phyloP scores from a whole-genome alignment of 2,888 invertebrate genomes.

The Strigamia transsilvanica region DNA sequence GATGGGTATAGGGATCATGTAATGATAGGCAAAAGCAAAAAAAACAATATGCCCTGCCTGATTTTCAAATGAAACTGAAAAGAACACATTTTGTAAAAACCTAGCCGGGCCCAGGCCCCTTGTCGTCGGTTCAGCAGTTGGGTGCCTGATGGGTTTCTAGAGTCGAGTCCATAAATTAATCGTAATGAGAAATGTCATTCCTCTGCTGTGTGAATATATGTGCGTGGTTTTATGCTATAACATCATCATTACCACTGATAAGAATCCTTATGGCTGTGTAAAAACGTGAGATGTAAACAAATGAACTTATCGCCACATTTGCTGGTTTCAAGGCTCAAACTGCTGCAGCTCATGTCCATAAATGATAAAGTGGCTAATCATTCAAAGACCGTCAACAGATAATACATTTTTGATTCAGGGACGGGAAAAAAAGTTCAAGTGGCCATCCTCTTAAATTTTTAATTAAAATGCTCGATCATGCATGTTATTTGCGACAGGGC shows the following conservation, averaged over 20 bases:
- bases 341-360: not conserved
- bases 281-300: slow-evolving; percentile 24
- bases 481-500: not conserved
- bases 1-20: too few relatives aligned
- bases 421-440: not conserved
- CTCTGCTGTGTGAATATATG: slow-evolving; percentile 15
- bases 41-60: too few relatives aligned
- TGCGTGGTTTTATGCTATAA: not conserved
- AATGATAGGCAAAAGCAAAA: too few relatives aligned
- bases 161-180: not conserved
- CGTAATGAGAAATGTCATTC: slow-evolving; percentile 6
- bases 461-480: not conserved
- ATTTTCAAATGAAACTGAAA: too few relatives aligned
- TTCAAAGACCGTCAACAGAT: not conserved
- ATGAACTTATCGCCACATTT: not conserved
- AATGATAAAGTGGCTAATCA: not conserved
- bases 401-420: not conserved
- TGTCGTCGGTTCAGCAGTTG: too few relatives aligned
- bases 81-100: too few relatives aligned
- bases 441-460: not conserved
- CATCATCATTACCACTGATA: slow-evolving; percentile 23
- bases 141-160: not conserved
- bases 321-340: not conserved
- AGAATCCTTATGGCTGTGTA: slow-evolving; percentile 4
- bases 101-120: too few relatives aligned